These are phyloP conservation scores for Pterocles burchelli DNA, from an alignment of 2,113 vertebrate species.

Conservation along the genomic window DNA sequence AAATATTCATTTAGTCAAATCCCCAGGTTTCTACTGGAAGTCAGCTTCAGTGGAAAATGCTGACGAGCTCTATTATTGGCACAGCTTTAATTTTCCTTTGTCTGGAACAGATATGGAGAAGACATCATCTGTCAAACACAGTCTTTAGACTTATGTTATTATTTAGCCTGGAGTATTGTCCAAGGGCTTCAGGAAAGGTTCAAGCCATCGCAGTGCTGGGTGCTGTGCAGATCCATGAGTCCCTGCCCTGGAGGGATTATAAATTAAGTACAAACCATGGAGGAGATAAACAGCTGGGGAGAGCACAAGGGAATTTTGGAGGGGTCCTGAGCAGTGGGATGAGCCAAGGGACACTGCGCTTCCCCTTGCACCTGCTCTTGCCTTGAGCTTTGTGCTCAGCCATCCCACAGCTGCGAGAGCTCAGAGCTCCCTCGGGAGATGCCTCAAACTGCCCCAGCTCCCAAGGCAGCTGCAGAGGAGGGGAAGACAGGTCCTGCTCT, in stretches of 20 bases:
- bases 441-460: background rate
- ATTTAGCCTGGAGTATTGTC: constrained; percentile 14
- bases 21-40: constrained; percentile 55
- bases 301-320: background rate
- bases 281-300: constrained; percentile 12
- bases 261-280: background rate
- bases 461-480: background rate
- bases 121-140: constrained; percentile 33
- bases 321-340: background rate
- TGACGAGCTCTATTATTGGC: constrained; percentile 55
- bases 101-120: constrained; percentile 44
- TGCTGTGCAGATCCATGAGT: background rate
- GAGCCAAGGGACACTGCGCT: background rate
- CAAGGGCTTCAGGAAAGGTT: background rate
- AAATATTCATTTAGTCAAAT: constrained; percentile 65
- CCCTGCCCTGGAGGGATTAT: background rate
- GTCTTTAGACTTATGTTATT: background rate
- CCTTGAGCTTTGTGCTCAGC: constrained; percentile 11
- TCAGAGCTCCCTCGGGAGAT: background rate
- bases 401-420: background rate
- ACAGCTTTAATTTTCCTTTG: constrained; percentile 63
- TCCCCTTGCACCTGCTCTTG: constrained; percentile 31
- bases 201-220: background rate
- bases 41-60: constrained; percentile 57
- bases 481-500: background rate